Percentiles rank a stretch among this genome's conserved stretches.
These are phyloP conservation scores for Collichthys lucidus DNA, from an alignment of 2,113 vertebrate species.

Conservation along the genomic window DNA sequence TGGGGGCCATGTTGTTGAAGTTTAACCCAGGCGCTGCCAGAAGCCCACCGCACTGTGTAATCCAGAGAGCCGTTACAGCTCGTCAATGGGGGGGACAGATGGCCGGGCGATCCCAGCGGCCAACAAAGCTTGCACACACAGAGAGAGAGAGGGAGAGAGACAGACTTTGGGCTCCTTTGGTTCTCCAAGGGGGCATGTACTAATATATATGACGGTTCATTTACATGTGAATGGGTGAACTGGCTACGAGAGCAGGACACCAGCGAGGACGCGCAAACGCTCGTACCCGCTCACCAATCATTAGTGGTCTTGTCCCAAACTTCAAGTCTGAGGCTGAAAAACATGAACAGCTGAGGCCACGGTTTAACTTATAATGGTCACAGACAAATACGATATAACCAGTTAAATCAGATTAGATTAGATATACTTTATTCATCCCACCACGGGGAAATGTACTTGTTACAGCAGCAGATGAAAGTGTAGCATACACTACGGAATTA, in stretches of 20 bases:
- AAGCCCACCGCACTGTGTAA: slow-evolving; percentile 24
- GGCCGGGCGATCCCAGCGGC: slow-evolving; percentile 70
- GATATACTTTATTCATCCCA: too few species aligned
- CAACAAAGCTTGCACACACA: slow-evolving; percentile 53
- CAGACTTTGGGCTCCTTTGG: slow-evolving; percentile 33
- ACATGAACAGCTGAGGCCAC: not conserved
- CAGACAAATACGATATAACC: not conserved
- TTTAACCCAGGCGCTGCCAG: slow-evolving; percentile 57
- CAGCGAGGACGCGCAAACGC: slow-evolving; percentile 53
- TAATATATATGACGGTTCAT: slow-evolving; percentile 81
- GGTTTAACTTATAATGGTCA: not conserved
- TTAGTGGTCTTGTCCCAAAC: not conserved
- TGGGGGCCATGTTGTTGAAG: slow-evolving; percentile 85
- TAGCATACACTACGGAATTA: too few species aligned
- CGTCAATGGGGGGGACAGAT: slow-evolving; percentile 75
- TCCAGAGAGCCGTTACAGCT: slow-evolving; percentile 75
- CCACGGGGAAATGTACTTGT: too few species aligned
- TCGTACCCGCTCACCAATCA: slow-evolving; percentile 68
- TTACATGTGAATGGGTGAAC: slow-evolving; percentile 86
- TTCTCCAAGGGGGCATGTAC: slow-evolving; percentile 33
- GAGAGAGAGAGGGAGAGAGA: not conserved
- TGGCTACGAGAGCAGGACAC: slow-evolving; percentile 50
- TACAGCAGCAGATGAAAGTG: too few species aligned
- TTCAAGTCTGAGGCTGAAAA: not conserved
- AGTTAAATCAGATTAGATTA: not conserved